These are phyloP conservation scores for Petrolisthes manimaculis DNA, from an alignment of 2,888 invertebrate species.

Conservation along the genomic window DNA sequence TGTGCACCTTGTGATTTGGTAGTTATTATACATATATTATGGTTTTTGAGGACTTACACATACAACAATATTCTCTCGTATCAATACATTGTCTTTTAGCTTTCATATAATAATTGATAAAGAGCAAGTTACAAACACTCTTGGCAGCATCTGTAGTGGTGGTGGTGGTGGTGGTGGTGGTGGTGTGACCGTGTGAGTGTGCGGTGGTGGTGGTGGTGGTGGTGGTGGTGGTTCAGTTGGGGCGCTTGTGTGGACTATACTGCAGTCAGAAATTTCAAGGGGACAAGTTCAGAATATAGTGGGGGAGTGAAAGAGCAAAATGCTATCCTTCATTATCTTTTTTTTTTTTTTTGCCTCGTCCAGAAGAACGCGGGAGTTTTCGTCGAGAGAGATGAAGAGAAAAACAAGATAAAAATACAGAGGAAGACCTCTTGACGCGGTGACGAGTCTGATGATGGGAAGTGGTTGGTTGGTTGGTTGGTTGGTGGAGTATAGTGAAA, in stretches of 20 bases:
- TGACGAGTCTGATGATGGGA: neutral
- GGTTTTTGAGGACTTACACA: too few species aligned
- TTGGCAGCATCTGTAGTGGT: constrained; percentile 1
- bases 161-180: constrained; percentile 10
- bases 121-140: constrained; percentile 5
- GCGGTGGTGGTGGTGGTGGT: neutral
- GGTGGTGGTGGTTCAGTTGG: constrained; percentile 1
- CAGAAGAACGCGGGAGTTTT: neutral
- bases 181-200: neutral
- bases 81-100: too few species aligned
- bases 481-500: too few species aligned
- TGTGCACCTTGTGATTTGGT: too few species aligned
- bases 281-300: constrained; percentile 26
- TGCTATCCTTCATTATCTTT: neutral
- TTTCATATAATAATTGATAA: too few species aligned
- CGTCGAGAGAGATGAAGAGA: neutral
- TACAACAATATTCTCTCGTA: too few species aligned
- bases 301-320: constrained; percentile 23
- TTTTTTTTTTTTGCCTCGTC: neutral
- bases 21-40: too few species aligned
- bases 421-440: too few species aligned
- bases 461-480: neutral
- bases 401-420: too few species aligned
- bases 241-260: constrained; percentile 14
- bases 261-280: constrained; percentile 32